These are phyloP conservation scores for Cephalopachus bancanus DNA, from an alignment of 2,797 vertebrate genomes.

Conservation along the genomic window DNA sequence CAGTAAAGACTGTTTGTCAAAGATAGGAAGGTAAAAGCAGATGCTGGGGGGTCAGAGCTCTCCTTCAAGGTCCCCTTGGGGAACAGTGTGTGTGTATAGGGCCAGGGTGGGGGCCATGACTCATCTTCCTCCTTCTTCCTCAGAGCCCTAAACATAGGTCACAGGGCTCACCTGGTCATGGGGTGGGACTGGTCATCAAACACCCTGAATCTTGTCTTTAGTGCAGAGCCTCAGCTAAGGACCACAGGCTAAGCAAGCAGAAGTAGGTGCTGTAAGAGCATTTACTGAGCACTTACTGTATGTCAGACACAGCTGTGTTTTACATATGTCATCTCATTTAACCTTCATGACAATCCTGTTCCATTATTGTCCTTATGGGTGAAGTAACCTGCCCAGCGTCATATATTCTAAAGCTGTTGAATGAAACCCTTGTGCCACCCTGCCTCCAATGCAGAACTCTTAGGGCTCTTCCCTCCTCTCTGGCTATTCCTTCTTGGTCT, in stretches of 20 bases:
- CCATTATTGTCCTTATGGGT: not conserved
- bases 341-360: not conserved
- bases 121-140: not conserved
- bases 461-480: not conserved
- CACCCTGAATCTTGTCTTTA: not conserved
- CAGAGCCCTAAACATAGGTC: not conserved
- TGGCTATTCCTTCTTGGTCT: not conserved
- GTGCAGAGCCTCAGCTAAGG: not conserved
- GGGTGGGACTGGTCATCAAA: not conserved
- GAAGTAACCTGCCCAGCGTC: not conserved
- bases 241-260: not conserved
- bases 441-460: not conserved
- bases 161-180: not conserved
- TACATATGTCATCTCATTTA: not conserved
- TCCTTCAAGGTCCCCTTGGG: constrained; percentile 19
- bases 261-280: not conserved
- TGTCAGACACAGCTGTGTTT: not conserved
- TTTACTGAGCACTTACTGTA: not conserved
- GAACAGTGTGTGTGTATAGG: no score
- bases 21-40: constrained; percentile 13
- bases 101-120: not conserved
- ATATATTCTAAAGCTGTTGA: not conserved
- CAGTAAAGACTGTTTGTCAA: constrained; percentile 68
- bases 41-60: not conserved
- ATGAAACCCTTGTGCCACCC: not conserved